Conservation (phyloP, 1,140 invertebrate species). For the Rhopalosiphum padi region DNA sequence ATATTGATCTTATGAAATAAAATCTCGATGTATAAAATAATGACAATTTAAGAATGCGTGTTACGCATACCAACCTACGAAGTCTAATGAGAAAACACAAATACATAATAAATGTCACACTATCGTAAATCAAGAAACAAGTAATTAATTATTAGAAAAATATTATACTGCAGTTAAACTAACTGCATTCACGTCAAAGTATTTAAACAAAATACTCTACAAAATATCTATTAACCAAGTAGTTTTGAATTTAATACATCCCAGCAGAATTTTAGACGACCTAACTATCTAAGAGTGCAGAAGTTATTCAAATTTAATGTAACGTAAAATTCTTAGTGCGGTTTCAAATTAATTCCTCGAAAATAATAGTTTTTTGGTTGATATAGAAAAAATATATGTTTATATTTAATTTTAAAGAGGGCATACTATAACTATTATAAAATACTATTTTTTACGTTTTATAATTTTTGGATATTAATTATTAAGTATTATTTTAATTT, state of each 20-base stretch:
- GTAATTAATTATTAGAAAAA: neutral
- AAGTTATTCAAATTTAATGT: neutral
- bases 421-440: too few relatives aligned
- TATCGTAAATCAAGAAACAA: neutral
- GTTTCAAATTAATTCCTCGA: neutral
- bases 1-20: neutral
- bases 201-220: neutral
- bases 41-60: neutral
- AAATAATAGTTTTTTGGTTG: neutral
- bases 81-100: neutral
- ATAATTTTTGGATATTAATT: neutral
- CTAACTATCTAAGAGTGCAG: neutral
- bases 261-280: too few relatives aligned
- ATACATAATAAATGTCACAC: neutral
- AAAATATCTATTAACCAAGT: neutral
- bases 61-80: neutral
- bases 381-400: neutral
- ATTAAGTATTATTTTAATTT: neutral
- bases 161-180: neutral
- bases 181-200: neutral
- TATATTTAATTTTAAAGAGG: neutral
- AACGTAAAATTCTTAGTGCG: neutral
- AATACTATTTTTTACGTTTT: neutral
- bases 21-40: neutral
- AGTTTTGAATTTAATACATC: neutral